Percentiles rank a stretch among this genome's conserved stretches.
Evolutionary conservation across 1,140 invertebrate species (phyloP).

Genomic region (Melipona quadrifasciata): DNA sequence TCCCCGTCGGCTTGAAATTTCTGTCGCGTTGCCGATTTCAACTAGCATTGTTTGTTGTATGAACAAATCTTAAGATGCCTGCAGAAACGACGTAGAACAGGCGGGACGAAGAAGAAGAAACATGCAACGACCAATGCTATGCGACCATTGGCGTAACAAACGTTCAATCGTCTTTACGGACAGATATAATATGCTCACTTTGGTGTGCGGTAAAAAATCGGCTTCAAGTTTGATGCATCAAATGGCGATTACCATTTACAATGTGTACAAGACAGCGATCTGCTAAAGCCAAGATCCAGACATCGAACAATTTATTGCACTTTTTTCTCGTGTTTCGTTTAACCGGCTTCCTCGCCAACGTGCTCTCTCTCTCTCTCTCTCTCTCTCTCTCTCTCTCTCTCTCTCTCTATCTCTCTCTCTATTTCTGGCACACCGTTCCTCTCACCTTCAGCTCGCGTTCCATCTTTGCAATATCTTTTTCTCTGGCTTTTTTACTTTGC

Average conservation of each 20-base stretch:
- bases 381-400: too few relatives aligned
- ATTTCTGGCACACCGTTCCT: neutral
- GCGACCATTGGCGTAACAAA: constrained; percentile 36
- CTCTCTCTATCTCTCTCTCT: too few relatives aligned
- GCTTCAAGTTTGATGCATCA: constrained; percentile 11
- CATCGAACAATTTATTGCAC: neutral
- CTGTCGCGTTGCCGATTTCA: too few relatives aligned
- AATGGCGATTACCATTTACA: constrained; percentile 25
- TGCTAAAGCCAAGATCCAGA: constrained; percentile 21
- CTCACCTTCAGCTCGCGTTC: neutral
- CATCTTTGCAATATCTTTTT: constrained; percentile 6
- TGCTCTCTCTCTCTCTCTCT: too few relatives aligned
- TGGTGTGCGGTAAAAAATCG: neutral
- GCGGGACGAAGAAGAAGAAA: constrained; percentile 11
- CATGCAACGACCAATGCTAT: neutral
- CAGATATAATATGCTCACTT: neutral
- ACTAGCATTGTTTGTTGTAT: neutral
- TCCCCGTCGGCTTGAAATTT: neutral
- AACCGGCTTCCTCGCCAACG: constrained; percentile 10
- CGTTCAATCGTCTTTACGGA: too few relatives aligned
- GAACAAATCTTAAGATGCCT: constrained; percentile 29
- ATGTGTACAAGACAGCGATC: constrained; percentile 35
- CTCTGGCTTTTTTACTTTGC: constrained; percentile 34
- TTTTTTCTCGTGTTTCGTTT: constrained; percentile 26
- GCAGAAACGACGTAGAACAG: constrained; percentile 17